Base-by-base conservation (phyloP, 2,888 invertebrate species). In the Eutolmus rufibarbis region DNA sequence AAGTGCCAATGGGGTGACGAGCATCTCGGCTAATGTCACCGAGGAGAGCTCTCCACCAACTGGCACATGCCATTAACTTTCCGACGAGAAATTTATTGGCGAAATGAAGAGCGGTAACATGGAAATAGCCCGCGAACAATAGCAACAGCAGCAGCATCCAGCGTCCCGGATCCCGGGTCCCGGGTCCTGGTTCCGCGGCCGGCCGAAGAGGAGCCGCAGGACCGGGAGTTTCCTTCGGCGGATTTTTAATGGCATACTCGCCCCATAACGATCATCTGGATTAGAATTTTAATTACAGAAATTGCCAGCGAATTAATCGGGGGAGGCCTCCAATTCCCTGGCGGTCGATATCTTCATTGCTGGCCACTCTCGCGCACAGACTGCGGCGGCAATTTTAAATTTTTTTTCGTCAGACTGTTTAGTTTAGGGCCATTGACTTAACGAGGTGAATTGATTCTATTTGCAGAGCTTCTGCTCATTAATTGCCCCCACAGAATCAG, bases 281-380 rank as follows among this genome's bases (percentile, higher is more conserved):
- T 88, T 87, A 88, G 88, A 88, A 88, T 88, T 88, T 88, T 88
- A 88, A 88, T 88, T 88, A 87, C 88, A 87, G 76, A 87, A 88
- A 88, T 88, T 88, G 87, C 86, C 81, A 77, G 79, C 79, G 86
- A 87, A 88, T 88, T 88, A 87, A 88, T 88, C 82, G 87, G 56
- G 78, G 86, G 87, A 56, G 77, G 85, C 37, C 40, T 37, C 66
- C 86, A 40, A 87, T 87, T 88, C 87, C 87, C 87, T 43, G 31
- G 81, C 40, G 88, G 82, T 23, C 87, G 66, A 88, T 88, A 66
- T 87, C 85, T 85, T 88, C 77, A 86, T 87, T 81, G 74, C 76
- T 34, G 46, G 19, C 37, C 37, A 40, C 74, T 74, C 40, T 37
- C 37, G 8, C 37, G 66, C 66, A 76, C 76, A 76, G 76, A 76